Conservation (phyloP, 2,888 invertebrate species). For the Deilephila elpenor region DNA sequence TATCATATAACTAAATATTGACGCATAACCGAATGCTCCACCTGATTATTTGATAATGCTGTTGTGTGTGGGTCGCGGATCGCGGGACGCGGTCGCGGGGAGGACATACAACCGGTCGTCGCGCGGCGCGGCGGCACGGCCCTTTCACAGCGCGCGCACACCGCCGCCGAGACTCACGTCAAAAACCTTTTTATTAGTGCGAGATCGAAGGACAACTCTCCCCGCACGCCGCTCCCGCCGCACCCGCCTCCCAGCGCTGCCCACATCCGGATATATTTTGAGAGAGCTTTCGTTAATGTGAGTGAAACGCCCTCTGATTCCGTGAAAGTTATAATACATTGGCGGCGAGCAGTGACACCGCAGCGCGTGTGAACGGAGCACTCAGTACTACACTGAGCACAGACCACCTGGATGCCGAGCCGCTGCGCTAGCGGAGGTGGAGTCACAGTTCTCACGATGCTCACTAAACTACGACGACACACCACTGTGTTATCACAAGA, state of each 20-base stretch:
- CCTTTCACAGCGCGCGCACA: slow-evolving; percentile 40
- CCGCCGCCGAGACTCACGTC: slow-evolving; percentile 47
- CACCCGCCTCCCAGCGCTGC: slow-evolving; percentile 38
- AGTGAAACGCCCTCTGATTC: slow-evolving; percentile 35
- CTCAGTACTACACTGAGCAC: no score
- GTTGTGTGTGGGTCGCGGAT: slow-evolving; percentile 36
- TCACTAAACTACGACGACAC: no score
- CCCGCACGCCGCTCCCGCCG: slow-evolving; percentile 40
- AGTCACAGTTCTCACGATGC: no score
- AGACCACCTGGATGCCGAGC: no score
- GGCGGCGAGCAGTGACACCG: neutral
- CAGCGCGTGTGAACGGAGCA: neutral
- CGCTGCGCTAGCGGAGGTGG: no score
- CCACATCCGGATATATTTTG: slow-evolving; percentile 22
- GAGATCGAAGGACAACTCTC: slow-evolving; percentile 57
- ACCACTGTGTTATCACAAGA: no score
- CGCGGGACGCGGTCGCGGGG: slow-evolving; percentile 39
- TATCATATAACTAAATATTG: slow-evolving; percentile 30
- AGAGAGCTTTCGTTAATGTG: slow-evolving; percentile 44
- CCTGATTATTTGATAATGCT: slow-evolving; percentile 53
- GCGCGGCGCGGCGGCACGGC: slow-evolving; percentile 43
- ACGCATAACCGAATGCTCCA: slow-evolving; percentile 45
- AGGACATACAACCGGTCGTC: slow-evolving; percentile 56
- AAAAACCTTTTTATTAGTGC: slow-evolving; percentile 68
- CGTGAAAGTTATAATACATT: slow-evolving; percentile 9